A percentile compares a stretch with the other conserved stretches of the same genome.
Conservation (phyloP, 2,888 invertebrate genomes). For the Rutpela maculata region DNA sequence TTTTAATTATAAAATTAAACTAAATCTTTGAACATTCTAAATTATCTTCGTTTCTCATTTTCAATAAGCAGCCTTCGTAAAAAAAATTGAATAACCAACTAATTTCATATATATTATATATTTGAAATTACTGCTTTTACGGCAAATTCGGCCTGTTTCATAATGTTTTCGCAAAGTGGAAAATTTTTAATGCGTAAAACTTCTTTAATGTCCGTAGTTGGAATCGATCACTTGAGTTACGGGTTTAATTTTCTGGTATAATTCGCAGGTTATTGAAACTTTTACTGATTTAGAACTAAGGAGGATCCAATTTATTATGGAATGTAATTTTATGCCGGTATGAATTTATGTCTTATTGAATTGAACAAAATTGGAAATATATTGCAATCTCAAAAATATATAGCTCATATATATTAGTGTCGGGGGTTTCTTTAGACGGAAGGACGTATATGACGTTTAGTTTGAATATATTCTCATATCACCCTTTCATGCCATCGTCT, state of each 20-base stretch:
- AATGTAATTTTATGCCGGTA: slow-evolving; percentile 34
- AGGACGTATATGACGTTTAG: not conserved
- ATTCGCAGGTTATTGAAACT: slow-evolving; percentile 43
- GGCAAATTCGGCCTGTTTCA: slow-evolving; percentile 22
- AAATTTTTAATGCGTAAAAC: slow-evolving; percentile 33
- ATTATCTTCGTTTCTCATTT: not conserved
- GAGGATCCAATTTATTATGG: slow-evolving; percentile 38
- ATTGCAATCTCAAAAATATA: slow-evolving; percentile 1
- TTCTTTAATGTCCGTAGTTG: slow-evolving; percentile 31
- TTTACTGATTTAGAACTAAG: slow-evolving; percentile 39
- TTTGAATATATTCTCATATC: not conserved
- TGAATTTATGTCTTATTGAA: slow-evolving; percentile 34
- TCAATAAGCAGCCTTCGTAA: not conserved
- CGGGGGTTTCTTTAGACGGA: not conserved
- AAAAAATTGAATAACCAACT: not conserved
- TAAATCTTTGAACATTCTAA: not conserved
- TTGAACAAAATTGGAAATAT: slow-evolving; percentile 26
- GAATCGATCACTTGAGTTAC: slow-evolving; percentile 41
- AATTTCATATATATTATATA: slow-evolving; percentile 12
- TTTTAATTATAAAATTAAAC: slow-evolving; percentile 1
- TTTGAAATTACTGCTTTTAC: slow-evolving; percentile 11
- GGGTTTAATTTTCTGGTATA: slow-evolving; percentile 42
- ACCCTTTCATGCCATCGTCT: too few species aligned
- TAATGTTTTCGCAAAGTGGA: slow-evolving; percentile 36
- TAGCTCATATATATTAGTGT: not conserved